Base-by-base conservation (phyloP, 1,140 invertebrate genomes). In the Ostrea denselamellosa region DNA sequence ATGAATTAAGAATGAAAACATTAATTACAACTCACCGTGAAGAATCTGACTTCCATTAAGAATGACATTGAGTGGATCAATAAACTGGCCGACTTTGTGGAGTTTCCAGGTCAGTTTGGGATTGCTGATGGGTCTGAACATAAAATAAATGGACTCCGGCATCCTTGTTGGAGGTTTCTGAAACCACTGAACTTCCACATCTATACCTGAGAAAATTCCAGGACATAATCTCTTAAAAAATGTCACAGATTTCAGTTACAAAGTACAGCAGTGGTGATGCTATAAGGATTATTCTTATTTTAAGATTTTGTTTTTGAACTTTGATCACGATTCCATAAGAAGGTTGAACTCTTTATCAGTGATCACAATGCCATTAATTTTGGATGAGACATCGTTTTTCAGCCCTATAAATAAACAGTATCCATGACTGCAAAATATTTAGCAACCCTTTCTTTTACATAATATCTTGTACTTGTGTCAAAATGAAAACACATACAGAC, bases 31-130 rank as follows among this genome's bases (percentile, higher is more conserved):
- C 83, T 88, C 86, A 92, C 92, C 92, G 90, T 93, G 93, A 9
- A 90, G 89, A 84, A 90, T 90, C 56, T 93, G 92, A 83, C 93
- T 93, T 51, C 93, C 92, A 91, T 93, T 93, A 4, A 83, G 71
- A 56, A 93, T 88, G 17, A 93, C 91, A 88, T 92, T 90, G 2
- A 90, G 83, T 22, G 92, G 92, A 85, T 92, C 91, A 65, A 93
- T 86, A 28, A 89, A 28, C 19, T 91, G 87, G 25, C 89, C 90
- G 65, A 92, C 82, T 89, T 93, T 93, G n/a, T 90, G 85, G 17
- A 93, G 14, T 62, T 44, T 85, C 93, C 93, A 93, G 4, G 81
- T 68, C 28, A 71, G 22, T 34, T 87, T 83, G 25, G 65, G 22
- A 44, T 83, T 54, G 53, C 62, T 28, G 22, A 88, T 77, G 3